Percentiles rank a stretch among this genome's conserved stretches.
These are phyloP conservation scores for Pica pica DNA, from an alignment of 2,113 vertebrate species.

Conservation along the genomic window DNA sequence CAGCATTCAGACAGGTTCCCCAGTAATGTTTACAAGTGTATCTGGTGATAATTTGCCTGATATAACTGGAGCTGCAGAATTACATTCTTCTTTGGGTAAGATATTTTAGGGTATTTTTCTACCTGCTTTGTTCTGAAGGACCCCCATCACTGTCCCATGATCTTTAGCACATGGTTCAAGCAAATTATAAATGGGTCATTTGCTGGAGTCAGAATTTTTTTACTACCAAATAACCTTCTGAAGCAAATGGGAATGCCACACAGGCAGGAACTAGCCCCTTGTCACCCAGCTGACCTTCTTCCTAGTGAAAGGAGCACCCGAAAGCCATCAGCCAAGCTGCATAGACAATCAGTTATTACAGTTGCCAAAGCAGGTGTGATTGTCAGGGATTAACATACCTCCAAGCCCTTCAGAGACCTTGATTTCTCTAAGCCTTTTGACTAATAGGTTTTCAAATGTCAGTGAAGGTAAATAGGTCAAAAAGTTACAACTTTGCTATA, in stretches of 20 bases:
- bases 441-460: conserved; percentile 81
- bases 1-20: conserved; percentile 71
- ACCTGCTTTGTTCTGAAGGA: conserved; percentile 4
- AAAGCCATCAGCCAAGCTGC: conserved; percentile 75
- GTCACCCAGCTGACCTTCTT: conserved; percentile 78
- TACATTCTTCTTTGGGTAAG: conserved; percentile 60
- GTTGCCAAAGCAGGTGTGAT: conserved; percentile 88
- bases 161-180: conserved; percentile 63
- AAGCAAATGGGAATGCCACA: conserved; percentile 79
- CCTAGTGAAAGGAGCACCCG: conserved; percentile 70
- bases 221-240: conserved; percentile 57
- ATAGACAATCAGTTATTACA: conserved; percentile 88
- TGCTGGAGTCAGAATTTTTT: conserved; percentile 58
- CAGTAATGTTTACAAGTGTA: conserved; percentile 66
- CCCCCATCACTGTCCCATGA: neutral
- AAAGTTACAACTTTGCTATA: conserved; percentile 76
- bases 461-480: conserved; percentile 82
- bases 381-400: conserved; percentile 81
- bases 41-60: conserved; percentile 38
- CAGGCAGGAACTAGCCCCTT: conserved; percentile 71
- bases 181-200: conserved; percentile 70
- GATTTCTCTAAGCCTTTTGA: conserved; percentile 73
- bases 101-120: conserved; percentile 10
- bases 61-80: conserved; percentile 25
- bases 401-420: conserved; percentile 71